A percentile compares a stretch with the other conserved stretches of the same genome.
These are phyloP conservation scores for Rhagonycha fulva DNA, from an alignment of 2,888 invertebrate species.

Conservation along the genomic window DNA sequence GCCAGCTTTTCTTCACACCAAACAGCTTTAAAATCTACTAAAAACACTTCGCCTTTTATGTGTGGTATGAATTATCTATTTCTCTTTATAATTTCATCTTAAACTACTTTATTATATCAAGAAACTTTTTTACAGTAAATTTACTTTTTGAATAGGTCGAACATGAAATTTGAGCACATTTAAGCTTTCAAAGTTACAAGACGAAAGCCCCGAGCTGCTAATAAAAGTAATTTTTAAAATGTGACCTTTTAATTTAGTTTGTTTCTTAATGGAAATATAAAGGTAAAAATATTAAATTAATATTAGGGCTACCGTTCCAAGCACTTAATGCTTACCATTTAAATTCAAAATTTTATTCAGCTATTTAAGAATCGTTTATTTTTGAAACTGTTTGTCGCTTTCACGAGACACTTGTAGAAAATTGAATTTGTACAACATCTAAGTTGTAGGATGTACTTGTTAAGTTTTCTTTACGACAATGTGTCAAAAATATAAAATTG, in stretches of 20 bases:
- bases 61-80: neutral
- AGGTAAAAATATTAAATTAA: neutral
- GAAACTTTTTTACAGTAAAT: neutral
- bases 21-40: neutral
- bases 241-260: neutral
- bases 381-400: neutral
- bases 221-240: neutral
- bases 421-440: conserved; percentile 13
- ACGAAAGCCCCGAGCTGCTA: neutral
- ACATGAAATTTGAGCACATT: neutral
- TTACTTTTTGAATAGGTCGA: neutral
- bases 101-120: neutral
- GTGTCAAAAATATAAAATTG: conserved; percentile 18
- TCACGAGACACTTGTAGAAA: conserved; percentile 10
- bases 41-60: conserved; percentile 1
- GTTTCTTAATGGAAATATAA: neutral
- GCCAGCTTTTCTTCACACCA: neutral
- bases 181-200: neutral
- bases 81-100: neutral
- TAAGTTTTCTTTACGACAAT: conserved; percentile 5
- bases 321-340: neutral
- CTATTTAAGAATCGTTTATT: neutral
- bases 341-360: neutral
- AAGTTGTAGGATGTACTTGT: conserved; percentile 5
- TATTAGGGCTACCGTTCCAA: too few species aligned